Evolutionary conservation across 2,888 invertebrate genomes (phyloP).

Genomic region (Leptopterna dolabrata): DNA sequence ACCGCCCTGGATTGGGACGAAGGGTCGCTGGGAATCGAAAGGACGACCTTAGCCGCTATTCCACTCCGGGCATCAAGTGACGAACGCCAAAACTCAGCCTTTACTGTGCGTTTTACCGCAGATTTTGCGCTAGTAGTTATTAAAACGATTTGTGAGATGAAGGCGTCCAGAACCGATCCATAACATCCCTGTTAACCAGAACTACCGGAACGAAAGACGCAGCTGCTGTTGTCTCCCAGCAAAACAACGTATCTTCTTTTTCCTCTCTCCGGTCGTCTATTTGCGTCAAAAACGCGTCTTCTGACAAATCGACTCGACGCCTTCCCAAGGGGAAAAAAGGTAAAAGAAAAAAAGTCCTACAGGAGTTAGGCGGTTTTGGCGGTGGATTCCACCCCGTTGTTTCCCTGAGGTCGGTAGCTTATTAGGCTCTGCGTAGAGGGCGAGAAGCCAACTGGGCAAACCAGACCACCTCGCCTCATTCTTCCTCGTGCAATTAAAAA

Average conservation of each 20-base stretch:
- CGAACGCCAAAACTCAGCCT: no score
- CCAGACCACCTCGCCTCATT: slow-evolving; percentile 17
- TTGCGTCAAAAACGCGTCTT: slow-evolving; percentile 24
- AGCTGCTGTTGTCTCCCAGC: background rate
- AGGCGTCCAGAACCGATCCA: background rate
- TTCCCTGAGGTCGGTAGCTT: slow-evolving; percentile 41
- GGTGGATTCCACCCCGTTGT: slow-evolving; percentile 23
- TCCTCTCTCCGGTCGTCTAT: background rate
- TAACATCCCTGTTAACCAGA: background rate
- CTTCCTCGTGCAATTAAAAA: slow-evolving; percentile 47
- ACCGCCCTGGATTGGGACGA: no score
- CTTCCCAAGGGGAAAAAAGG: background rate
- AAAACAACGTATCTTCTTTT: background rate
- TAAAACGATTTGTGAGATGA: no score
- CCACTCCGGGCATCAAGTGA: no score
- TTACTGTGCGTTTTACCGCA: no score
- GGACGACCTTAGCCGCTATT: no score
- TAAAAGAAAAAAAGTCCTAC: slow-evolving; percentile 10
- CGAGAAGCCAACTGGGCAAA: slow-evolving; percentile 26
- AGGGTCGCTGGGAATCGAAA: no score
- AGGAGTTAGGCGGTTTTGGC: slow-evolving; percentile 40
- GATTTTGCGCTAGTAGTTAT: no score
- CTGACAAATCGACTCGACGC: slow-evolving; percentile 47
- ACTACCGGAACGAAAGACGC: slow-evolving; percentile 1
- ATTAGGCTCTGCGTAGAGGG: slow-evolving; percentile 18